phyloP scores from a whole-genome alignment of 2,888 invertebrate genomes.

The Caenorhabditis uteleia region DNA sequence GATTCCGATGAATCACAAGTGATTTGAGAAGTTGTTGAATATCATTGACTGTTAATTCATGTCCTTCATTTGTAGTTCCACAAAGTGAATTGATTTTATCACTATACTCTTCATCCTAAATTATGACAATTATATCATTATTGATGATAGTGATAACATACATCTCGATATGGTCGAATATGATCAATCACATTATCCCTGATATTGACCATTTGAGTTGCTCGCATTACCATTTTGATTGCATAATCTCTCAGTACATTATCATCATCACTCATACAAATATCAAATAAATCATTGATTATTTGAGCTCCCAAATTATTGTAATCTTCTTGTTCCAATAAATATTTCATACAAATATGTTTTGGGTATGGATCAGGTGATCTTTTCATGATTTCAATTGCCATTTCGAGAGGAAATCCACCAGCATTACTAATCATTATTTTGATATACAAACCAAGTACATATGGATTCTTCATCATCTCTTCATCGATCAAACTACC shows the following conservation, averaged over 20 bases:
- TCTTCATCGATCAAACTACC: too few relatives aligned
- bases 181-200: too few relatives aligned
- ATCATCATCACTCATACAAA: not conserved
- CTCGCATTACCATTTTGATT: not conserved
- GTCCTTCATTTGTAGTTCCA: too few relatives aligned
- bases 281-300: not conserved
- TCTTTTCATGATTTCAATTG: not conserved
- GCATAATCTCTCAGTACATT: not conserved
- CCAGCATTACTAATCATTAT: slow-evolving; percentile 15
- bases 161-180: too few relatives aligned
- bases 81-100: too few relatives aligned
- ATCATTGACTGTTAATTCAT: too few relatives aligned
- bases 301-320: not conserved
- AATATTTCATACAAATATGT: slow-evolving; percentile 11
- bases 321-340: not conserved
- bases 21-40: too few relatives aligned
- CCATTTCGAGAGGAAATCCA: slow-evolving; percentile 20
- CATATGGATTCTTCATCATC: slow-evolving; percentile 7
- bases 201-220: too few relatives aligned
- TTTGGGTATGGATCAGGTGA: slow-evolving; percentile 17
- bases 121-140: too few relatives aligned
- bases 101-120: too few relatives aligned
- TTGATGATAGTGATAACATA: too few relatives aligned
- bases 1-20: not conserved
- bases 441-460: slow-evolving; percentile 11